These are phyloP conservation scores for Agapostemon virescens DNA, from an alignment of 2,888 invertebrate genomes.

Conservation along the genomic window DNA sequence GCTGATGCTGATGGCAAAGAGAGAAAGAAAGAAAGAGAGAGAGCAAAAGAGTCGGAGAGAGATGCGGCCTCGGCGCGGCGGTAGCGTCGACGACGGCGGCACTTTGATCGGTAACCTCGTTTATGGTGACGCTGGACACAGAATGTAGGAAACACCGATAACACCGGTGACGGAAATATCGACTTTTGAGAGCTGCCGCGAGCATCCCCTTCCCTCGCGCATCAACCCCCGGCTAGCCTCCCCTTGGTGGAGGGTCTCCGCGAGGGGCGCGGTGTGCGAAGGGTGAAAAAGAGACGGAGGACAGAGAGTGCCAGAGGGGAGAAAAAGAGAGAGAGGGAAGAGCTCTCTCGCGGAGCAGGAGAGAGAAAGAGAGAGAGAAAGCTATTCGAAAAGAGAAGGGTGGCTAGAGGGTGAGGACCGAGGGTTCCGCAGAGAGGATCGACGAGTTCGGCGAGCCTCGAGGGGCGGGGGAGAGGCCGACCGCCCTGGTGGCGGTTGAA, in stretches of 20 bases:
- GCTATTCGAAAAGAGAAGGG: slow-evolving; percentile 46
- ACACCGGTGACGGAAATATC: slow-evolving; percentile 79
- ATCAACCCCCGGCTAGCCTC: slow-evolving; percentile 68
- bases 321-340: slow-evolving; percentile 5
- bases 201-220: slow-evolving; percentile 64
- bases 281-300: slow-evolving; percentile 32
- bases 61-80: slow-evolving; percentile 13
- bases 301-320: slow-evolving; percentile 34
- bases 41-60: background rate
- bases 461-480: slow-evolving; percentile 57
- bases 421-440: slow-evolving; percentile 59
- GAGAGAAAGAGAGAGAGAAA: slow-evolving; percentile 7
- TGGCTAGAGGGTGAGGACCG: slow-evolving; percentile 30
- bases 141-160: slow-evolving; percentile 78
- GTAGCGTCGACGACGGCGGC: slow-evolving; percentile 60
- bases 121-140: slow-evolving; percentile 76
- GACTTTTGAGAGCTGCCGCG: slow-evolving; percentile 75
- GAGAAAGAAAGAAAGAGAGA: background rate
- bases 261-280: slow-evolving; percentile 53
- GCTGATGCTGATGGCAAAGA: slow-evolving; percentile 3
- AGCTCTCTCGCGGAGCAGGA: background rate
- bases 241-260: slow-evolving; percentile 59
- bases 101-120: slow-evolving; percentile 78
- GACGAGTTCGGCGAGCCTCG: slow-evolving; percentile 60
- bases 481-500: slow-evolving; percentile 79